These are phyloP conservation scores for Epinephelus fuscoguttatus DNA, from an alignment of 2,113 vertebrate genomes.

Conservation along the genomic window DNA sequence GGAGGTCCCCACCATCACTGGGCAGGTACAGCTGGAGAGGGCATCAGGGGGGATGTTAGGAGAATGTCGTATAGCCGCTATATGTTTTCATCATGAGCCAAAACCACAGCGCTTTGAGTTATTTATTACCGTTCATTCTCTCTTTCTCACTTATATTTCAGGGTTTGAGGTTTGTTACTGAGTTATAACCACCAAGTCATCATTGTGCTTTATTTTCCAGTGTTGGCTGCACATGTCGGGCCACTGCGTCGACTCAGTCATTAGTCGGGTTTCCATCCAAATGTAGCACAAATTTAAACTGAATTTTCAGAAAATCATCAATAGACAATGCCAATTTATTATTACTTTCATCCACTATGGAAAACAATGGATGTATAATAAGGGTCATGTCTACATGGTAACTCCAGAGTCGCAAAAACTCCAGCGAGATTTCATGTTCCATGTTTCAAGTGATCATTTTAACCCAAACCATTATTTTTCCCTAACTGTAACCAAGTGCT, in stretches of 20 bases:
- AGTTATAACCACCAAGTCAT: constrained; percentile 9
- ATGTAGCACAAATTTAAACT: no score
- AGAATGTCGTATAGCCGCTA: constrained; percentile 24
- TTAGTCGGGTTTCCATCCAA: no score
- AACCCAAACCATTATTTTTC: no score
- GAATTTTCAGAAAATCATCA: no score
- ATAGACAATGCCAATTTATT: no score
- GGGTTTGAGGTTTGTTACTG: neutral
- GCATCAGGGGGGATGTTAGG: constrained; percentile 32
- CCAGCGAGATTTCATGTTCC: no score
- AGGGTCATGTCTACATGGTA: no score
- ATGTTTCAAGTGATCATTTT: no score
- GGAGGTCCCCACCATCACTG: constrained; percentile 21
- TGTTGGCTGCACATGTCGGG: neutral
- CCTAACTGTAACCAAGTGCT: no score
- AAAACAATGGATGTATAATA: no score
- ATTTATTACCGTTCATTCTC: constrained; percentile 52
- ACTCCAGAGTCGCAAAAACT: no score
- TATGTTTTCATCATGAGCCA: constrained; percentile 54
- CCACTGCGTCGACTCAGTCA: neutral
- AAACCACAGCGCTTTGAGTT: constrained; percentile 20
- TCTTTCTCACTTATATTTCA: neutral
- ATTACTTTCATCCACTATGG: no score
- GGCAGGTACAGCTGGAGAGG: constrained; percentile 70
- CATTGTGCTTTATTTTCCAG: neutral